Evolutionary conservation across 2,113 vertebrate species (phyloP).

Genomic region (Indicator indicator): DNA sequence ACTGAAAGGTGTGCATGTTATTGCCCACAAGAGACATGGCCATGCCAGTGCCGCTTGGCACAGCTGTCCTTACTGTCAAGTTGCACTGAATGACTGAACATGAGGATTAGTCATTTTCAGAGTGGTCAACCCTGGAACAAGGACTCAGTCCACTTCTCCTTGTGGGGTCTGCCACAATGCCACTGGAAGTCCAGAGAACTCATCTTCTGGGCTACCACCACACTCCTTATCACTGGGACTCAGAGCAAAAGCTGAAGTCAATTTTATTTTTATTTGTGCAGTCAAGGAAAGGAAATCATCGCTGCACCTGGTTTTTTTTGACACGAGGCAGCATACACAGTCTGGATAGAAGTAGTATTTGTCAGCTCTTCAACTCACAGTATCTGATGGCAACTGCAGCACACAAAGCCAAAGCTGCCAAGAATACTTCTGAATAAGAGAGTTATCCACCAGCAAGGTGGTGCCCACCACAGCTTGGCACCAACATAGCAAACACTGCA

Average conservation of each 20-base stretch:
- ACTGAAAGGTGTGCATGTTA: background rate
- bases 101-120: too few relatives aligned
- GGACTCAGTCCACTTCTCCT: background rate
- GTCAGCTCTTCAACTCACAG: background rate
- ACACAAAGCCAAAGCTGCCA: background rate
- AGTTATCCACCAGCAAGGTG: background rate
- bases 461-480: background rate
- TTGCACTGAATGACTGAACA: background rate
- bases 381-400: background rate
- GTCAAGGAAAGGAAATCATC: background rate
- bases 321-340: background rate
- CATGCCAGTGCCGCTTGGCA: background rate
- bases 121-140: background rate
- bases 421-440: background rate
- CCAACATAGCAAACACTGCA: rapidly evolving
- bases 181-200: background rate
- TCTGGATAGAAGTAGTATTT: background rate
- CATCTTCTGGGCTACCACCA: background rate
- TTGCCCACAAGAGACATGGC: background rate
- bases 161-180: rapidly evolving
- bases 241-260: background rate
- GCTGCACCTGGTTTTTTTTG: background rate
- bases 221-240: background rate
- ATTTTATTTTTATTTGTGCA: background rate
- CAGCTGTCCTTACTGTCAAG: background rate